Evolutionary conservation across 2,888 invertebrate genomes (phyloP).

Genomic region (Tethea ocularis): DNA sequence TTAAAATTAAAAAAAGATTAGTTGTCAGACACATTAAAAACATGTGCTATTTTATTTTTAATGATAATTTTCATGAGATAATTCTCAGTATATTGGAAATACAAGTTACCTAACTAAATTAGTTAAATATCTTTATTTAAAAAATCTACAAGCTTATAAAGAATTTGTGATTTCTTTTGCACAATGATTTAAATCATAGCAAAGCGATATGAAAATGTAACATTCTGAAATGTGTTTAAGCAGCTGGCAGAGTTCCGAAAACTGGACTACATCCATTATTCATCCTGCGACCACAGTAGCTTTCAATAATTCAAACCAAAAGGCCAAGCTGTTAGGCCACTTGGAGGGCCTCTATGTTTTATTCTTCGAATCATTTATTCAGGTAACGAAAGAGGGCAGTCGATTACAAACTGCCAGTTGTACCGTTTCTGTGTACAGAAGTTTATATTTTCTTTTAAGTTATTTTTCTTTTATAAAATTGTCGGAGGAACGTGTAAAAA

Average conservation of each 20-base stretch:
- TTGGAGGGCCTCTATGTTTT: conserved; percentile 35
- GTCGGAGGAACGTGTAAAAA: neutral
- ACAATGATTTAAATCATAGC: conserved; percentile 3
- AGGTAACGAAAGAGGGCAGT: conserved; percentile 32
- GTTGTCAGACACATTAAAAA: too few relatives aligned
- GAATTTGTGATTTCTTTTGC: too few relatives aligned
- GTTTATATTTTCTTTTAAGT: too few relatives aligned
- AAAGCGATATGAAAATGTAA: neutral
- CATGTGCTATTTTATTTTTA: too few relatives aligned
- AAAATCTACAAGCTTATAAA: too few relatives aligned
- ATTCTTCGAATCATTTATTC: conserved; percentile 39
- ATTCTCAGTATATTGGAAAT: too few relatives aligned
- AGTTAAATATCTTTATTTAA: too few relatives aligned
- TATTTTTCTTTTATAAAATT: neutral
- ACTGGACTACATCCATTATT: conserved; percentile 37
- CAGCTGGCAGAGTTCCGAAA: conserved; percentile 34
- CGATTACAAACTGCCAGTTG: conserved; percentile 23
- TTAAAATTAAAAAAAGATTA: too few relatives aligned
- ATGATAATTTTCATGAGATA: too few relatives aligned
- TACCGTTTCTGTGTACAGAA: neutral
- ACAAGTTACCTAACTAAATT: too few relatives aligned
- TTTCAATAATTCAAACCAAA: conserved; percentile 38
- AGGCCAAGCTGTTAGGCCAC: conserved; percentile 28
- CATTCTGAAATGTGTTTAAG: conserved; percentile 24
- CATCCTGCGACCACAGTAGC: conserved; percentile 27